phyloP scores from a whole-genome alignment of 2,113 vertebrate genomes.

The Pleuronectes platessa region DNA sequence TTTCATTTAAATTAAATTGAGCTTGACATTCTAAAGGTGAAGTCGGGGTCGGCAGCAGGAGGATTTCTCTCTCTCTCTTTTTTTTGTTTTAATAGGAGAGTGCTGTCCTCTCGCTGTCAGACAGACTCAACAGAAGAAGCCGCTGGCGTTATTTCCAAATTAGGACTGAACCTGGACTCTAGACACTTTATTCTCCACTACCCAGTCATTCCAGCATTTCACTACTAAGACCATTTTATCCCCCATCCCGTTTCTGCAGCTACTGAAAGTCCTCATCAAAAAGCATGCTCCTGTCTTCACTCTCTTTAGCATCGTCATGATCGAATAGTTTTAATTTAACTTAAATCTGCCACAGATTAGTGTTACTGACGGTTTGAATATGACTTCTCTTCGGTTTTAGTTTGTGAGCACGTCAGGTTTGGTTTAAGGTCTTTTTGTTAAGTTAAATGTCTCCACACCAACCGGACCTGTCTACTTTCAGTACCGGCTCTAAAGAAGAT shows the following conservation, averaged over 20 bases:
- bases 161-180: slow-evolving; percentile 53
- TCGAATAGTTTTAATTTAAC: background rate
- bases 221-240: too few relatives aligned
- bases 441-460: too few relatives aligned
- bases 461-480: too few relatives aligned
- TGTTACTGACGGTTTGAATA: too few relatives aligned
- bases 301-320: background rate
- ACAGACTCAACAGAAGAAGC: slow-evolving; percentile 30
- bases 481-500: too few relatives aligned
- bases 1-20: slow-evolving; percentile 36
- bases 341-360: too few relatives aligned
- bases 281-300: background rate
- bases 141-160: slow-evolving; percentile 57
- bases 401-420: too few relatives aligned
- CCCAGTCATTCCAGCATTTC: background rate
- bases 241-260: background rate
- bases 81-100: background rate
- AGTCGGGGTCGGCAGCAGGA: slow-evolving; percentile 19
- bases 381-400: too few relatives aligned
- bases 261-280: background rate
- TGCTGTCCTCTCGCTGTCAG: slow-evolving; percentile 17
- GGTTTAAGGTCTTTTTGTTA: too few relatives aligned
- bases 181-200: slow-evolving; percentile 26
- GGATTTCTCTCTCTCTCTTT: background rate
- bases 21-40: slow-evolving; percentile 24